phyloP scores from a whole-genome alignment of 2,888 invertebrate genomes.

The Sarcophaga subvicina region DNA sequence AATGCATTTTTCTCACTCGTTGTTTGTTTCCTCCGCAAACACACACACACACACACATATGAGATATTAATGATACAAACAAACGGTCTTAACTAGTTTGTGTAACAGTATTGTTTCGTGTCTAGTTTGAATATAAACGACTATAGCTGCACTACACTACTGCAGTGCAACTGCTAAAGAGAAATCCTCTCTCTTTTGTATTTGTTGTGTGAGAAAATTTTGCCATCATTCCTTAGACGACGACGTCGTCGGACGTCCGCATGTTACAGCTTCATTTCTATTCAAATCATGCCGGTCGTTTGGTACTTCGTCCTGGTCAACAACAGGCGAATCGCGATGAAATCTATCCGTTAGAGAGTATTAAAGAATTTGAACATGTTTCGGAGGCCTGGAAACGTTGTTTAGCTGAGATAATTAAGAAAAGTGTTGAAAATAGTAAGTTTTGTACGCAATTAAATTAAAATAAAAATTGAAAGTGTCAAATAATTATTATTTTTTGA shows the following conservation, averaged over 20 bases:
- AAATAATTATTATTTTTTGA: too few species aligned
- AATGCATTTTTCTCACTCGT: slow-evolving; percentile 49
- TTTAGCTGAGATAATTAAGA: slow-evolving; percentile 87
- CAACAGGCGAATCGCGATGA: slow-evolving; percentile 72
- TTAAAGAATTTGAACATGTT: slow-evolving; percentile 93
- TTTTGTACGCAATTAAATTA: not conserved
- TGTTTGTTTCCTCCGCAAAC: slow-evolving; percentile 11
- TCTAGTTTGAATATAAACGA: not conserved
- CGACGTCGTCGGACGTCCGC: slow-evolving; percentile 77
- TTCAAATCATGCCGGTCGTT: slow-evolving; percentile 88
- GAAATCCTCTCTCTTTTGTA: not conserved
- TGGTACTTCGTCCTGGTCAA: slow-evolving; percentile 84
- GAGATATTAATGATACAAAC: slow-evolving; percentile 44
- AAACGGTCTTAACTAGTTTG: slow-evolving; percentile 40
- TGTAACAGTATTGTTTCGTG: not conserved
- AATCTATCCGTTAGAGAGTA: slow-evolving; percentile 91
- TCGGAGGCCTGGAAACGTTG: slow-evolving; percentile 90
- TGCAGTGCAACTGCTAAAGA: not conserved
- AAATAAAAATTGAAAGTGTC: too few species aligned
- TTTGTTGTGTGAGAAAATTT: not conserved
- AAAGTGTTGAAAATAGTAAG: slow-evolving; percentile 82
- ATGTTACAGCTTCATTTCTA: slow-evolving; percentile 93
- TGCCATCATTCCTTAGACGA: not conserved
- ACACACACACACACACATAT: slow-evolving; percentile 12
- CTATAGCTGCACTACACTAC: too few species aligned